A percentile compares a stretch with the other conserved stretches of the same genome.
Conservation (phyloP, 2,888 invertebrate species). For the Agrochola litura region DNA sequence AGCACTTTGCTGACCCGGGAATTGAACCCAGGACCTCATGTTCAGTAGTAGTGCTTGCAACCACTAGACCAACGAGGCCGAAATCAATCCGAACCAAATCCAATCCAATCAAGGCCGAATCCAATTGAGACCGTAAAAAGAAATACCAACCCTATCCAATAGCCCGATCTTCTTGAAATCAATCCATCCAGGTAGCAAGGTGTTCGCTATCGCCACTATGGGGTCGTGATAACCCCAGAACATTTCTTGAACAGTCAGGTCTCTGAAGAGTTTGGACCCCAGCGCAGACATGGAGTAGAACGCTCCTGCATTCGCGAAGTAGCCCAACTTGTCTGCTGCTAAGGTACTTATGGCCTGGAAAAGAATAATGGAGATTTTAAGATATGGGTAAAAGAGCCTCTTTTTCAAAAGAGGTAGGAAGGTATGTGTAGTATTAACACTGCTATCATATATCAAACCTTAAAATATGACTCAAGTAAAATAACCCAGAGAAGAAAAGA, state of each 20-base stretch:
- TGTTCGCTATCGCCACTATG: conserved; percentile 93
- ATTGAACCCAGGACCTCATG: too few species aligned
- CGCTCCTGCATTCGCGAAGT: conserved; percentile 92
- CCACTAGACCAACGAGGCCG: too few species aligned
- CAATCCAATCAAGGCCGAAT: too few species aligned
- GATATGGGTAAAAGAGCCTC: background rate
- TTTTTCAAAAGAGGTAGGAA: background rate
- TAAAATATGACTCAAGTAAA: too few species aligned
- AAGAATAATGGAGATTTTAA: conserved; percentile 1
- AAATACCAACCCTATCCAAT: conserved; percentile 93
- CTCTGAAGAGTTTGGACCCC: conserved; percentile 92
- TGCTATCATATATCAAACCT: too few species aligned
- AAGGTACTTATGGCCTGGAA: conserved; percentile 85
- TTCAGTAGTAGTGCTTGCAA: too few species aligned
- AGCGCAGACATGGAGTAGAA: conserved; percentile 91
- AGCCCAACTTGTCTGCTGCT: conserved; percentile 81
- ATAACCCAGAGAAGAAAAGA: too few species aligned
- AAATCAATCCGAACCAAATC: too few species aligned
- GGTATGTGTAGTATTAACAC: background rate
- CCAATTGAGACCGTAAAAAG: background rate
- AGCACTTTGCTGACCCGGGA: too few species aligned
- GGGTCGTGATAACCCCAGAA: conserved; percentile 96
- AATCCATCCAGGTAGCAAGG: conserved; percentile 94
- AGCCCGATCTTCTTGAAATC: conserved; percentile 95
- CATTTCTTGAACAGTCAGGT: conserved; percentile 92